Evolutionary conservation across 2,888 invertebrate genomes (phyloP).

Genomic region (Heteropelma amictum): DNA sequence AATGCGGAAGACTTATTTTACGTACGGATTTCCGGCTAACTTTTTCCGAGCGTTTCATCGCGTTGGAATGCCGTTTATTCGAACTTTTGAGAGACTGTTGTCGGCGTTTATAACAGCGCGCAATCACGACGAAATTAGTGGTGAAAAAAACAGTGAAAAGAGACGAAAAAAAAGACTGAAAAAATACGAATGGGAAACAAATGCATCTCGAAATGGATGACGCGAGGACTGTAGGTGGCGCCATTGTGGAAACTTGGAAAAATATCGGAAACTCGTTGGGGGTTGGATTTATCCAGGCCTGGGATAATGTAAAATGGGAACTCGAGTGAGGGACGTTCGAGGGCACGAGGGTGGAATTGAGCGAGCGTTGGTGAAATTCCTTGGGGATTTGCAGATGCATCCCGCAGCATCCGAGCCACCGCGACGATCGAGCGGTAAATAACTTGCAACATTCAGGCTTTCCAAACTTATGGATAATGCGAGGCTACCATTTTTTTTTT

Average conservation of each 20-base stretch:
- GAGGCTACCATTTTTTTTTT: not conserved
- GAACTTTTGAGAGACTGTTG: too few relatives aligned
- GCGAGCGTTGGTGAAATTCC: constrained; percentile 44
- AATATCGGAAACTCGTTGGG: constrained; percentile 29
- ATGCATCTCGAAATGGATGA: not conserved
- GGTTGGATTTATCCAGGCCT: constrained; percentile 24
- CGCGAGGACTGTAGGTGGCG: not conserved
- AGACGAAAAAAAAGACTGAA: not conserved
- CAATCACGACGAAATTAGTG: not conserved
- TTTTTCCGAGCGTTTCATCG: too few relatives aligned
- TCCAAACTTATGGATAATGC: constrained; percentile 6
- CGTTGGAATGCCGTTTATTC: too few relatives aligned
- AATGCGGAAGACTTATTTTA: too few relatives aligned
- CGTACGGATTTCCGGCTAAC: too few relatives aligned
- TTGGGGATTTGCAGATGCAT: constrained; percentile 4
- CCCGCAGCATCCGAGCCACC: too few relatives aligned
- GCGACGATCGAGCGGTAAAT: constrained; percentile 39
- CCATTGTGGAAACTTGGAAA: constrained; percentile 27
- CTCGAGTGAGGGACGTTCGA: constrained; percentile 16
- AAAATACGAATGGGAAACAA: too few relatives aligned
- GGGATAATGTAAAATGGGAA: constrained; percentile 29
- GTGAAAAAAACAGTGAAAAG: not conserved
- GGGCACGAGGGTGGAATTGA: constrained; percentile 43
- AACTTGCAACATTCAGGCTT: constrained; percentile 41
- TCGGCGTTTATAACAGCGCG: not conserved